These are phyloP conservation scores for Geopemphigus sp. DNA, from an alignment of 1,140 invertebrate genomes.

Conservation along the genomic window DNA sequence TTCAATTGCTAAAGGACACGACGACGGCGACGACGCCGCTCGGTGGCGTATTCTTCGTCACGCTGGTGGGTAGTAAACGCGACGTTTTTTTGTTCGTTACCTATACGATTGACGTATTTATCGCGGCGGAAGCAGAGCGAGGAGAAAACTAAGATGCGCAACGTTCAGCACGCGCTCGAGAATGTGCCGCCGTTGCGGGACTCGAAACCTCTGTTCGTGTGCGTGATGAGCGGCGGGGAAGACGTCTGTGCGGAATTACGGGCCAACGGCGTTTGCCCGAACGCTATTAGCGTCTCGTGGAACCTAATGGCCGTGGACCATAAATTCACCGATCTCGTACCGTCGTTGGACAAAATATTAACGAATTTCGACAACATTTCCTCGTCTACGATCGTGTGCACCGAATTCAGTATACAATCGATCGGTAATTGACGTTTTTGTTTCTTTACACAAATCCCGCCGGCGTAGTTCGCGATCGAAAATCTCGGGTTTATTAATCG, in stretches of 20 bases:
- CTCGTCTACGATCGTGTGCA: slow-evolving; percentile 10
- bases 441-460: no score
- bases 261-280: slow-evolving; percentile 13
- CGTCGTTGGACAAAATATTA: background rate
- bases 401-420: background rate
- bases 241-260: background rate
- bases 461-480: background rate
- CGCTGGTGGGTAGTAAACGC: no score
- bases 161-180: slow-evolving; percentile 17
- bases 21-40: background rate
- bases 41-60: background rate
- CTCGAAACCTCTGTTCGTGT: background rate
- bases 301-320: background rate
- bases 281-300: slow-evolving; percentile 24
- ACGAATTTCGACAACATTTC: background rate
- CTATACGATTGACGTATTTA: no score
- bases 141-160: background rate
- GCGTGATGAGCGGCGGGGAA: slow-evolving; percentile 12
- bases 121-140: slow-evolving; percentile 15
- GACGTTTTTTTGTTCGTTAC: no score
- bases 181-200: background rate
- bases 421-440: background rate
- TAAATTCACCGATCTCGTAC: background rate
- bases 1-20: slow-evolving; percentile 18
- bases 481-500: background rate